Evolutionary conservation across 1,140 invertebrate genomes (phyloP).

Genomic region (Tachypleus tridentatus): DNA sequence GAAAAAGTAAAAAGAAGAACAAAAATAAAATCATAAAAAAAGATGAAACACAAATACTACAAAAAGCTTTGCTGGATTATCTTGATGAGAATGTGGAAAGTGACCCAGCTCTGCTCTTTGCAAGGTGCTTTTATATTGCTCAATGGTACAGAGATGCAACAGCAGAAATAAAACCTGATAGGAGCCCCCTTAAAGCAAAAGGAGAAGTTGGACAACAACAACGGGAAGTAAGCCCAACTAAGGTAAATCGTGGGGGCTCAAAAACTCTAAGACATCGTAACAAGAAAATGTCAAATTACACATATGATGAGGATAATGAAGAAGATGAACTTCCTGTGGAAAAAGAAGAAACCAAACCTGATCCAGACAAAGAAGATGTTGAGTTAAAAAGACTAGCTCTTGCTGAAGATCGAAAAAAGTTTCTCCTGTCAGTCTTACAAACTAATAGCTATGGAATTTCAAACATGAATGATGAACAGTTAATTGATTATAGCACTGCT

Average conservation of each 20-base stretch:
- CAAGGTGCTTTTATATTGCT: conserved; percentile 87
- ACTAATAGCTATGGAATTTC: conserved; percentile 5
- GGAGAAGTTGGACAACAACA: conserved; percentile 23
- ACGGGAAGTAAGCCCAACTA: not conserved
- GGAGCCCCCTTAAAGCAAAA: conserved; percentile 24
- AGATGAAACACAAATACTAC: conserved; percentile 75
- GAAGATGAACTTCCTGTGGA: conserved; percentile 31
- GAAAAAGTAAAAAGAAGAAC: conserved; percentile 21
- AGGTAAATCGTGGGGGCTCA: conserved; percentile 2
- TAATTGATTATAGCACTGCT: conserved; percentile 85
- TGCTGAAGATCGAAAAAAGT: conserved; percentile 61
- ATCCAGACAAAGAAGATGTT: conserved; percentile 25
- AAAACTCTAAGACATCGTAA: not conserved
- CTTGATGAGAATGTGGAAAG: conserved; percentile 84
- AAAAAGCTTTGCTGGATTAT: conserved; percentile 89
- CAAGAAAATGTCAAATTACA: conserved; percentile 29
- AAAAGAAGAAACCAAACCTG: conserved; percentile 33
- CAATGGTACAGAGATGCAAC: conserved; percentile 93
- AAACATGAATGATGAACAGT: conserved; percentile 40
- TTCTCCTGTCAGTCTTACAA: conserved; percentile 18
- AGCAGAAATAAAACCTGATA: conserved; percentile 43
- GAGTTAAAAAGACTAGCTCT: conserved; percentile 62
- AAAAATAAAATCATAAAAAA: conserved; percentile 28
- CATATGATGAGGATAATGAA: conserved; percentile 39
- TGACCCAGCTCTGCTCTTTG: conserved; percentile 64